These are phyloP conservation scores for Xestia xanthographa DNA, from an alignment of 2,888 invertebrate species.

Conservation along the genomic window DNA sequence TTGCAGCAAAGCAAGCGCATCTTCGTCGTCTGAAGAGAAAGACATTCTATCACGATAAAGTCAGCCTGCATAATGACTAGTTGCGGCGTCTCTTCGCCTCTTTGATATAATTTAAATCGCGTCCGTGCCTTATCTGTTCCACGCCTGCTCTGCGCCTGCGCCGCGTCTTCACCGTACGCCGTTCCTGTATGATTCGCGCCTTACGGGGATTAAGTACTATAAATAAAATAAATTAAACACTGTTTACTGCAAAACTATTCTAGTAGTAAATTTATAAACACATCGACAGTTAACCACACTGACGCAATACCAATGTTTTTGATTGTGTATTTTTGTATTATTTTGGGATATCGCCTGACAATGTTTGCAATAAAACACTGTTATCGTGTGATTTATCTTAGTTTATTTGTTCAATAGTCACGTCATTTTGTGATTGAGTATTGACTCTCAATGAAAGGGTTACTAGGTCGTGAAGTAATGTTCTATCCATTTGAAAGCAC, in stretches of 20 bases:
- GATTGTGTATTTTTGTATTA: background rate
- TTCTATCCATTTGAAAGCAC: background rate
- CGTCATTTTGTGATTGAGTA: background rate
- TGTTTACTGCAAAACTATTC: background rate
- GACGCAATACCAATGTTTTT: background rate
- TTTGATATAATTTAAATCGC: too few relatives aligned
- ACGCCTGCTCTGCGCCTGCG: too few relatives aligned
- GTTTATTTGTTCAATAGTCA: conserved; percentile 35
- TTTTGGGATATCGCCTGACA: conserved; percentile 10
- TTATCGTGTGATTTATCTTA: conserved; percentile 10
- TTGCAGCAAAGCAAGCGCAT: too few relatives aligned
- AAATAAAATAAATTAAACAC: background rate
- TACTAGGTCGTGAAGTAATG: background rate
- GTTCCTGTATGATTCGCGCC: too few relatives aligned
- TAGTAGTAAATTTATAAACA: background rate
- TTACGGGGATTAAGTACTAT: too few relatives aligned
- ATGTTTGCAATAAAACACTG: conserved; percentile 25
- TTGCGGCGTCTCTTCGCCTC: too few relatives aligned
- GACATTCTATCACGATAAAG: too few relatives aligned
- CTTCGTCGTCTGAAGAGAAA: too few relatives aligned
- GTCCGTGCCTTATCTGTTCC: too few relatives aligned
- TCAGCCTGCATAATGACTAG: too few relatives aligned
- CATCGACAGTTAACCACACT: background rate
- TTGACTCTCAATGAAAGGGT: background rate
- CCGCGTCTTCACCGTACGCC: too few relatives aligned